Conservation (phyloP, 2,797 vertebrate species). For the Mus caroli region DNA sequence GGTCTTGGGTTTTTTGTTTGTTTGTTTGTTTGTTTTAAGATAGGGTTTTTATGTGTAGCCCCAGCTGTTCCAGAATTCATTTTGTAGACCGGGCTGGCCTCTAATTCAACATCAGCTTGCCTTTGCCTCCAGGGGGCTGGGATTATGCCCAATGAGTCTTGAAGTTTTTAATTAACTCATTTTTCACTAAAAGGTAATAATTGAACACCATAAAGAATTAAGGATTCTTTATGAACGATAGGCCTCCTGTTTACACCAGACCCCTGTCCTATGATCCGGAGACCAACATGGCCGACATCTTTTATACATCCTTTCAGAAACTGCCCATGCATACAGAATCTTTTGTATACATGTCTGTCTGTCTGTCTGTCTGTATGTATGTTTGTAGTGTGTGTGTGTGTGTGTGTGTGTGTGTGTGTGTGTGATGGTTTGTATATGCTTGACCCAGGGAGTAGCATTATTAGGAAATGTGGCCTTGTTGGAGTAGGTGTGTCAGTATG, state of each 20-base stretch:
- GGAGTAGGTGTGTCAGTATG: background rate
- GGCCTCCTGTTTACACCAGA: background rate
- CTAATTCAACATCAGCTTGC: background rate
- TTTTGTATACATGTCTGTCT: background rate
- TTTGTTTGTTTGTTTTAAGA: background rate
- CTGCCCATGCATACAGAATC: background rate
- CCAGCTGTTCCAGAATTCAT: background rate
- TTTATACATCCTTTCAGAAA: background rate
- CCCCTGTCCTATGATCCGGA: background rate
- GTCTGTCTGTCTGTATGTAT: background rate
- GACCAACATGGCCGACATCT: background rate
- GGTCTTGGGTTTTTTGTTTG: background rate
- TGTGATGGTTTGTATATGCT: background rate
- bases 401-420: background rate
- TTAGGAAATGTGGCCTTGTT: background rate
- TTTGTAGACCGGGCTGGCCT: background rate
- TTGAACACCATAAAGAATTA: conserved; percentile 52
- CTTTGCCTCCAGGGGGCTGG: background rate
- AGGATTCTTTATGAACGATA: background rate
- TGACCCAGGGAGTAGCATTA: background rate
- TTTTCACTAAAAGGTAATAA: conserved; percentile 49
- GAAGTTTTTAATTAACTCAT: conserved; percentile 26
- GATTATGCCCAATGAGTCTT: background rate
- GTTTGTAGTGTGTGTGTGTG: background rate
- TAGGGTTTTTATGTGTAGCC: background rate